Evolutionary conservation across 2,888 invertebrate species (phyloP), one percentile per base, ranked within the genome.

Genomic region (Muschampia plurimacula): DNA sequence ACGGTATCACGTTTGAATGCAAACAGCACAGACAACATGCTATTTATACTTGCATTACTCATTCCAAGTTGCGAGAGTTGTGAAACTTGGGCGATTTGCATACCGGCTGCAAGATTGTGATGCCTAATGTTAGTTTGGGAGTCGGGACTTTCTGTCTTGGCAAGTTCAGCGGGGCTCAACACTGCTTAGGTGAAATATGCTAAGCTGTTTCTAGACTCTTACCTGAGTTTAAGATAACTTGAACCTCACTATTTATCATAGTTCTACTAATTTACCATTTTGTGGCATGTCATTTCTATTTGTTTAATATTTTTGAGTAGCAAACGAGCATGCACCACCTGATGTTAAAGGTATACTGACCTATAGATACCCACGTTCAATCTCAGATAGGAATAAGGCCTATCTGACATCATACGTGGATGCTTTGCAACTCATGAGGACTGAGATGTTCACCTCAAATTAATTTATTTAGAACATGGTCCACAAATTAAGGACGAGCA

Each of bases 11-110:
- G 55, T 69, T 64, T 22, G 55, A 64, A 63, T 64, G 63, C 69
- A 32, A 41, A 44, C 15, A 28, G 46, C 55, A 63, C 55, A n/a
- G 41, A 49, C 68, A 68, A 68, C 64, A 64, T 57, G 55, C 49
- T 73, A 76, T 76, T 75, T 71, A 73, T 72, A 66, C 75, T 72
- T 72, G 74, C 72, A 73, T 74, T 65, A 73, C 74, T 55, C 55
- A 55, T 55, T 73, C 68, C 68, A 71, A 75, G 71, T 74, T 72
- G 73, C 67, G 62, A 65, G 55, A 67, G 39, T 49, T 22, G 63
- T 13, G 55, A 36, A 75, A 74, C 72, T 73, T 74, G 39, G 65
- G 22, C 67, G 55, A 75, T 75, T 75, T 75, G 74, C 74, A 75
- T 75, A 63, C 65, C 46, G 72, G 67, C 52, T 70, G 74, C 73